A percentile compares a stretch with the other conserved stretches of the same genome.
Conservation (phyloP, 2,797 vertebrate species). For the Tolypeutes matacus region DNA sequence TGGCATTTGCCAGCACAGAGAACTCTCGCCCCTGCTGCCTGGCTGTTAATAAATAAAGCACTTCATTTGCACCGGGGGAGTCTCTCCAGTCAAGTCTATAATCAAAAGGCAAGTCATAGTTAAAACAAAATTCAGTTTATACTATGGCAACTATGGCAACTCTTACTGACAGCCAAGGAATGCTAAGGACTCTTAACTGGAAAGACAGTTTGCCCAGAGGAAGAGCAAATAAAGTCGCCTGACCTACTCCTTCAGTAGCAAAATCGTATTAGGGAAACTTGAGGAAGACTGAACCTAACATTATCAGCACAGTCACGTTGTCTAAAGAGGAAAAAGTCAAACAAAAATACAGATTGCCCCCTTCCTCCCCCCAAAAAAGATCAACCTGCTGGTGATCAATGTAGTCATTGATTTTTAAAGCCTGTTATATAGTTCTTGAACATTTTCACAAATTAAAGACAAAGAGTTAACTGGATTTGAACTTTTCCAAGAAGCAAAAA, state of each 20-base stretch:
- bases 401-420: neutral
- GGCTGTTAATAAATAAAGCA: conserved; percentile 69
- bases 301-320: neutral
- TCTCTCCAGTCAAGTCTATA: conserved; percentile 62
- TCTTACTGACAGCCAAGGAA: conserved; percentile 57
- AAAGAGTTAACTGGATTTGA: neutral
- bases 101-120: conserved; percentile 65
- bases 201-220: conserved; percentile 74
- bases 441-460: conserved; percentile 25
- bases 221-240: conserved; percentile 69
- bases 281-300: neutral
- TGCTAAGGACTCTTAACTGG: neutral
- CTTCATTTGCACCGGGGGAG: conserved; percentile 53
- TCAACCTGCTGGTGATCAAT: neutral
- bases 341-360: neutral
- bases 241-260: conserved; percentile 25
- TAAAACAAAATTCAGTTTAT: conserved; percentile 59
- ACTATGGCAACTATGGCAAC: conserved; percentile 51
- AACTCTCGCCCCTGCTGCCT: neutral
- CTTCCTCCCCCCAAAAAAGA: neutral
- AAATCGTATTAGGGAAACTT: conserved; percentile 43
- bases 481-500: conserved; percentile 47
- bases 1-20: neutral
- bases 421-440: neutral
- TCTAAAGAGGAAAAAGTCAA: conserved; percentile 26